phyloP scores from a whole-genome alignment of 2,888 invertebrate species.

The Portevinia maculata region DNA sequence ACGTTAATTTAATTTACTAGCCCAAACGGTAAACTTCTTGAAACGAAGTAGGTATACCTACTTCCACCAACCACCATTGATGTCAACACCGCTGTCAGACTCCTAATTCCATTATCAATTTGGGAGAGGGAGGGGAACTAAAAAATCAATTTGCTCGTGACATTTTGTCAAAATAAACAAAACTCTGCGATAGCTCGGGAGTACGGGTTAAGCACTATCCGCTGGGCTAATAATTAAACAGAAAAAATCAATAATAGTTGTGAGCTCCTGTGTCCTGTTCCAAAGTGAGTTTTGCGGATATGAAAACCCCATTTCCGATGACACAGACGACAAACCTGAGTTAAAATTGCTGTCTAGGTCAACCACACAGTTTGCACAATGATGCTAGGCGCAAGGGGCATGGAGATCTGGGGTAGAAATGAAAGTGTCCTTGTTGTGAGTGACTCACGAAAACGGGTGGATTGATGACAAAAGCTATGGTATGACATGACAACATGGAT shows the following conservation, averaged over 20 bases:
- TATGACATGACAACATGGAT: constrained; percentile 69
- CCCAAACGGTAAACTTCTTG: neutral
- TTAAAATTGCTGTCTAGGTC: constrained; percentile 46
- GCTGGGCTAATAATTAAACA: constrained; percentile 65
- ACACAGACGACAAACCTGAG: constrained; percentile 10
- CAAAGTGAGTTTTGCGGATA: constrained; percentile 22
- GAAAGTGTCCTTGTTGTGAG: constrained; percentile 10
- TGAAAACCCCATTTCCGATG: constrained; percentile 43
- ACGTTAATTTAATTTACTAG: constrained; percentile 62
- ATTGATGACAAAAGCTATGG: constrained; percentile 29
- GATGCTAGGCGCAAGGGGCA: neutral
- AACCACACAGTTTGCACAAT: constrained; percentile 72
- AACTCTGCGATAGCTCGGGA: neutral
- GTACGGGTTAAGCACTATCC: constrained; percentile 57
- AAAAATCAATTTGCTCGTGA: constrained; percentile 73
- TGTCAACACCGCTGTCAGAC: neutral
- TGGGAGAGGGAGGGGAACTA: neutral
- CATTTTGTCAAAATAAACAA: constrained; percentile 72
- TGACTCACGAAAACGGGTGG: constrained; percentile 1
- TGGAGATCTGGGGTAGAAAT: neutral
- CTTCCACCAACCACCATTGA: neutral
- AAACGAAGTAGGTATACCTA: neutral
- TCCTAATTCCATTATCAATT: no score
- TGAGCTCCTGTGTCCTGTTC: constrained; percentile 20
- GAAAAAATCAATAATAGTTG: constrained; percentile 68